Base-by-base conservation (phyloP, 2,113 vertebrate genomes). In the Vidua macroura region DNA sequence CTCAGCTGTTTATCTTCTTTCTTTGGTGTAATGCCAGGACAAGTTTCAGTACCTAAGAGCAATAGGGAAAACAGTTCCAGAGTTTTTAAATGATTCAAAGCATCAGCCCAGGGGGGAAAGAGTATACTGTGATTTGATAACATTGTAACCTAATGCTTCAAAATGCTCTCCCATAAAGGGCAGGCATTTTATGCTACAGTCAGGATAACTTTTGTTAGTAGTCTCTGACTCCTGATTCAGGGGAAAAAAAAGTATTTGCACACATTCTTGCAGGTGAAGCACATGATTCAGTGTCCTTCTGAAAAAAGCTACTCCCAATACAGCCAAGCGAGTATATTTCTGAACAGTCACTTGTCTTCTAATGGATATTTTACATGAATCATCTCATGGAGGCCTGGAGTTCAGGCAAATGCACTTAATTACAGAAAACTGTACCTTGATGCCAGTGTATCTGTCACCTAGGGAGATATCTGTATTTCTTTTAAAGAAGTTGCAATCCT, bases 1-100 rank as follows among this genome's bases (percentile, higher is more conserved):
- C 16, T 76, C 76, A 75, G 90, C 53, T 95, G 84, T 82, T 88
- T 90, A 84, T 94, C 88, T 83, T 96, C 96, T 88, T 53, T 88
- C 70, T 93, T 87, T 83, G 96, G 94, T 91, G 86, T 96, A 76
- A 18, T 0, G 94, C 96, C 97, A 95, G 95, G 63, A 62, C 67
- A 93, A 94, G 80, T 92, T 96, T 95, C 97, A 91, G 68, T 93
- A 96, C 97, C 98, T 98, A 95, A 91, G 94, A 83, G 92, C 37
- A 91, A 97, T 62, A 94, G 90, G 86, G 93, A 97, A 94, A 97
- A 80, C 82, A 96, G 88, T 94, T 95, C 72, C 91, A 93, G 82
- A 63, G 86, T 95, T 96, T 95, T 91, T 81, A 96, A 93, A 93
- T 63, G 94, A 97, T 85, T 97, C 92, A 95, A 81, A 86, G 90